Evolutionary conservation across 2,888 invertebrate species (phyloP), one percentile per base, ranked within the genome.

Genomic region (Lithophane socia): DNA sequence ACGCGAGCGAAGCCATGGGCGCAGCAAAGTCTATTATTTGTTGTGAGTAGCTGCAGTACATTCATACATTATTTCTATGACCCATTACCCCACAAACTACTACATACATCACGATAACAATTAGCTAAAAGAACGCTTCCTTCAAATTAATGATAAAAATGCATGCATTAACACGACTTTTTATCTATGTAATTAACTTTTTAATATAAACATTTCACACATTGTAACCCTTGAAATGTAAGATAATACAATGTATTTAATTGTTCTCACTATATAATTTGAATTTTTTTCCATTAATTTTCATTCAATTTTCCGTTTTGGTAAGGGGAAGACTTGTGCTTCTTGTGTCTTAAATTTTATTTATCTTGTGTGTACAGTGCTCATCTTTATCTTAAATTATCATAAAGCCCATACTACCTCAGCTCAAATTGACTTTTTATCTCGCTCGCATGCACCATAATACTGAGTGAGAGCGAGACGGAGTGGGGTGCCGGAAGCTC

Each of bases 161-260:
- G 1, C 2, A 29, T 29, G 0, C 29, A 1, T 16, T 10, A 56
- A 76, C 58, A 52, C 7, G n/a, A n/a, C 7, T 66, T 10, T 42
- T 66, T 77, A 77, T 77, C 76, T 52, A 54, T 24, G 24, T 61
- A 78, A 61, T 68, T 61, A 65, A 44, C 61, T 21, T 24, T 74
- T 73, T n/a, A 24, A 78, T 16, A 13, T n/a, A 37, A 60, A n/a
- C 78, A 66, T 60, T 65, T 54, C 29, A 29, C n/a, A 21, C 24
- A 3, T 16, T 2, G 0, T 54, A 21, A 24, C 21, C 71, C 68
- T 77, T 79, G 79, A 56, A 70, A 49, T 49, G 8, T 65, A 60
- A 49, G 24, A 52, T 70, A 49, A 37, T 56, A 60, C 37, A 37
- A 37, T 5, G 5, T 5, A 37, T 37, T 0, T 37, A 37, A 5